Base-by-base conservation (phyloP, 2,888 invertebrate species). In the Drosophila colorata region DNA sequence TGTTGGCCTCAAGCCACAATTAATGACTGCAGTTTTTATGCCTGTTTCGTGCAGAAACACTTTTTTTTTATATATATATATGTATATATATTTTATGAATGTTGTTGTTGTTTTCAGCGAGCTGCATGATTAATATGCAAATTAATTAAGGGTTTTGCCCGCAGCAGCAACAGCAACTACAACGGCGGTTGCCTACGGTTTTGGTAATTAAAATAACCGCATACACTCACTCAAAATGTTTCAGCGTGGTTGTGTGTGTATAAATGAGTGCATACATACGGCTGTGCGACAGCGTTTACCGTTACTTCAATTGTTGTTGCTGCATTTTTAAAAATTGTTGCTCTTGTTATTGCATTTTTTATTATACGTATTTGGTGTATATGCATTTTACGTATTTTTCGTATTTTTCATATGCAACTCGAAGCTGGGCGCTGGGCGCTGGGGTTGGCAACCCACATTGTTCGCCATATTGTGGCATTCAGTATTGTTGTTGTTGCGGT, bases 111-210 rank as follows among this genome's bases (percentile, higher is more conserved):
- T 52, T 59, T 64, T 49, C 64, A 40, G 37, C 64, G 76, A 60
- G 69, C 79, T 79, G 87, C 81, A 87, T 88, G 81, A 88, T 87
- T 87, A 88, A 87, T 87, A 88, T 88, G 88, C 81, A 88, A 88
- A 87, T 87, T 87, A 87, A 87, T 87, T 77, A 87, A 84, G 69
- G 87, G 85, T 78, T 76, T 87, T 88, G 73, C 79, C 86, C 77
- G 63, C 76, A 72, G 59, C 65, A 49, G 53, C 43, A 67, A 64
- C 51, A 59, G 28, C 28, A 13, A 47, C 72, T 52, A 47, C 46
- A 58, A 38, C 55, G 72, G 58, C 52, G 48, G 33, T 71, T 66
- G 71, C 69, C 78, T 69, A 80, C 84, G 70, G 80, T 75, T 86
- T 85, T 85, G 84, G 88, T 78, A 83, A 88, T 88, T 85, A 86